phyloP scores from a whole-genome alignment of 2,797 vertebrate genomes.

The Phataginus tetradactyla region DNA sequence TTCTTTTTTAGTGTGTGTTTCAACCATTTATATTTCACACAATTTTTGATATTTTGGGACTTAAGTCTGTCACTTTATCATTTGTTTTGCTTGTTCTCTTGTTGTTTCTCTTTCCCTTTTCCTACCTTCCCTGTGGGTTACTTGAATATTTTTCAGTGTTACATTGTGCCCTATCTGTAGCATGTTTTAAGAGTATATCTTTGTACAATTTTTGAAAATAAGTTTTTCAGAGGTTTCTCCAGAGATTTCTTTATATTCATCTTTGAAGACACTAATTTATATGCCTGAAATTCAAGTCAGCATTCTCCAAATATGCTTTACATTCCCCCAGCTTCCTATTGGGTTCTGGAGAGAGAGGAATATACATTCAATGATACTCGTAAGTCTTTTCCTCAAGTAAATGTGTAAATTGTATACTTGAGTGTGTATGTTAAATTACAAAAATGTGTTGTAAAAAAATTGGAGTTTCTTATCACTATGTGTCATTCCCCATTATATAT shows the following conservation, averaged over 20 bases:
- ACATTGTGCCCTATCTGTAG: neutral
- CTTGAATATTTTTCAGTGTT: neutral
- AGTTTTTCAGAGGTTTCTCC: neutral
- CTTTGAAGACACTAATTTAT: neutral
- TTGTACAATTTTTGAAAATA: neutral
- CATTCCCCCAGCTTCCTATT: neutral
- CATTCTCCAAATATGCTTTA: neutral
- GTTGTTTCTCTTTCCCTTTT: neutral
- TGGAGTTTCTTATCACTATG: neutral
- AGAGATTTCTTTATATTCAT: neutral
- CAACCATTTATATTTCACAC: slow-evolving; percentile 2
- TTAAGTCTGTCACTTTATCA: neutral
- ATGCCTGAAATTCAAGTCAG: neutral
- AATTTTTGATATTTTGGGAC: neutral
- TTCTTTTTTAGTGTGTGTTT: neutral
- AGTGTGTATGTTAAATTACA: neutral
- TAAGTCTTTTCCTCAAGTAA: neutral
- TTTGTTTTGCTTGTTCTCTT: neutral
- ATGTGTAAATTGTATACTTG: neutral
- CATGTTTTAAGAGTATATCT: neutral
- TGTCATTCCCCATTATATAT: neutral
- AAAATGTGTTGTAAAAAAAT: neutral
- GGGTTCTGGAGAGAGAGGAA: neutral
- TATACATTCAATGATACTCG: neutral
- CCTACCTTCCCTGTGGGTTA: neutral